A percentile compares a stretch with the other conserved stretches of the same genome.
Evolutionary conservation across 2,888 invertebrate species (phyloP).

Genomic region (Cerceris rybyensis): DNA sequence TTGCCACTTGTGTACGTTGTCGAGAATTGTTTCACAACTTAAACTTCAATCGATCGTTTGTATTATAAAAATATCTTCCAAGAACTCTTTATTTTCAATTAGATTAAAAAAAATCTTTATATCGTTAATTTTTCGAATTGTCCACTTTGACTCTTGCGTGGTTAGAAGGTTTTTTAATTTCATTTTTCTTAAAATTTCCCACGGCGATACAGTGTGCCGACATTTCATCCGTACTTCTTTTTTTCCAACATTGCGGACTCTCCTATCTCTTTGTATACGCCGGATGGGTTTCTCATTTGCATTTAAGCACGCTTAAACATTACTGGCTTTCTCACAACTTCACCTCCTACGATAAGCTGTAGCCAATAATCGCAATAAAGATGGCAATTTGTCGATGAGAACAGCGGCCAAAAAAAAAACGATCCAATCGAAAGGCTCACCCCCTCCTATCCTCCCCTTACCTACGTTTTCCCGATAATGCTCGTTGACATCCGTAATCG

Average conservation of each 20-base stretch:
- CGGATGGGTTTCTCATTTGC: constrained; percentile 50
- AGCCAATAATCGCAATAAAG: constrained; percentile 65
- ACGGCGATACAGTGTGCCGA: not conserved
- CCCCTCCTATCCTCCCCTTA: constrained; percentile 9
- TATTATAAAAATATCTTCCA: not conserved
- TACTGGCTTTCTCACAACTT: constrained; percentile 64
- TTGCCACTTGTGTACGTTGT: constrained; percentile 15
- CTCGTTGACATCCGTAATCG: constrained; percentile 38
- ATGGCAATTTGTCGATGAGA: constrained; percentile 61
- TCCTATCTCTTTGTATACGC: constrained; percentile 19
- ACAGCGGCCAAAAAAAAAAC: not conserved
- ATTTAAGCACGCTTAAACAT: constrained; percentile 60
- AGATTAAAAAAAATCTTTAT: no score
- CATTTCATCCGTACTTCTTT: constrained; percentile 14
- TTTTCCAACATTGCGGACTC: constrained; percentile 38
- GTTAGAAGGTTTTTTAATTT: not conserved
- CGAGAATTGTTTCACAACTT: not conserved
- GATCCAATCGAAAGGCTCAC: constrained; percentile 41
- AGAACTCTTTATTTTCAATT: no score
- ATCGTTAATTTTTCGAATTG: no score
- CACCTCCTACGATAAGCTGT: constrained; percentile 57
- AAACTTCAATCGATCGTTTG: constrained; percentile 1
- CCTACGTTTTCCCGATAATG: constrained; percentile 10
- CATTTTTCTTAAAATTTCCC: not conserved
- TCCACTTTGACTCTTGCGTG: no score